Evolutionary conservation across 2,113 vertebrate species (phyloP), one percentile per base, ranked within the genome.

Genomic region (Podarcis muralis): DNA sequence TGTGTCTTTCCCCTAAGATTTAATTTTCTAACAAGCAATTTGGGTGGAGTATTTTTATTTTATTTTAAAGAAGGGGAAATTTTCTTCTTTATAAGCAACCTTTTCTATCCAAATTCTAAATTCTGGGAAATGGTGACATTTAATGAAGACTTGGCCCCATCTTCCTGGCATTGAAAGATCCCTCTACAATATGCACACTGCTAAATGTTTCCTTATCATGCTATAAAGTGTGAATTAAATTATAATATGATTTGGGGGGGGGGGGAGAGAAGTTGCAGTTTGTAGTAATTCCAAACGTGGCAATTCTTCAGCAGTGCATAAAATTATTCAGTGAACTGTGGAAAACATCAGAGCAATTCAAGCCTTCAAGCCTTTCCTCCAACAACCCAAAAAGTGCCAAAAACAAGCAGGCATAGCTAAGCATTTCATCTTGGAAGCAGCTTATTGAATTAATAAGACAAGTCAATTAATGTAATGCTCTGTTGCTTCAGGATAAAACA

Each of bases 371-470:
- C 92, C 91, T 95, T 96, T 95, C 93, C 94, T 88, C 92, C 94
- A 96, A 93, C 91, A 95, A 96, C 91, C 88, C 93, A 95, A 94
- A 95, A 95, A 95, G 92, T 94, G 92, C 92, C 90, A 95, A 85
- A 95, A 96, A 95, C 88, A 95, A 95, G 95, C 87, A 95, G 95
- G 95, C 95, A 93, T 91, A 96, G 95, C 94, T 95, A 95, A 96
- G 95, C 93, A 94, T 96, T 97, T 96, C 96, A 96, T 97, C 96
- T 96, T 96, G 88, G 93, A 95, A 96, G 95, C 93, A 94, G 96
- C 95, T 97, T 97, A 97, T 95, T 97, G 96, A 97, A 97, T 97
- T 97, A 97, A 97, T 97, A 97, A 96, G 96, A 97, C 96, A 97
- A 97, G 96, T 96, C 97, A 97, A 97, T 97, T 97, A 97, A 97